phyloP scores from a whole-genome alignment of 2,888 invertebrate species.

The Pinctada fucata region DNA sequence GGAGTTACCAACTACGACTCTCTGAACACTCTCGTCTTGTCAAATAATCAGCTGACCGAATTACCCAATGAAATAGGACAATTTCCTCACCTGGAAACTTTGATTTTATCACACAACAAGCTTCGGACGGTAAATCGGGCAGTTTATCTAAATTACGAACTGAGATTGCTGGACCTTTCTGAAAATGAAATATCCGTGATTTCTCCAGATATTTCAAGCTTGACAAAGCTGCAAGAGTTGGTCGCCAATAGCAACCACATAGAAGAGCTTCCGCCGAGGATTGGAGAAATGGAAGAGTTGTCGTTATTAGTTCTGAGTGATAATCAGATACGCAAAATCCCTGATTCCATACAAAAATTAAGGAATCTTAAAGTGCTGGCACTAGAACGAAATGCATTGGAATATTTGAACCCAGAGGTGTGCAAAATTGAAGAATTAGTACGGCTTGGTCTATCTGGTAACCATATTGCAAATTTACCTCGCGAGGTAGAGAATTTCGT shows the following conservation, averaged over 20 bases:
- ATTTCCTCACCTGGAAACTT: constrained; percentile 60
- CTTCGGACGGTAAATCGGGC: constrained; percentile 56
- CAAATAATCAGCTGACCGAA: constrained; percentile 63
- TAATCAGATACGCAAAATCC: constrained; percentile 64
- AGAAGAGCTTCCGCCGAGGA: constrained; percentile 57
- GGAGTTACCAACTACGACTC: constrained; percentile 53
- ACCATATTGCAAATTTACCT: constrained; percentile 71
- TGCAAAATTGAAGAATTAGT: constrained; percentile 67
- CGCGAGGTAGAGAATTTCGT: constrained; percentile 68
- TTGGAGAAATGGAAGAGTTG: constrained; percentile 61
- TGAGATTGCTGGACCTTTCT: constrained; percentile 66
- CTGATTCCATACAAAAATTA: constrained; percentile 61
- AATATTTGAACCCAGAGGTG: constrained; percentile 66
- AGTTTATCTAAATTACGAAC: constrained; percentile 56
- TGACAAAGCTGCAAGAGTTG: constrained; percentile 60
- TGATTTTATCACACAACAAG: constrained; percentile 63
- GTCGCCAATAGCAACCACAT: constrained; percentile 64
- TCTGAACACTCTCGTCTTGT: constrained; percentile 61
- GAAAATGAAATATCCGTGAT: constrained; percentile 67
- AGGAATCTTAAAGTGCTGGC: constrained; percentile 65
- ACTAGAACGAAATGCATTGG: constrained; percentile 68
- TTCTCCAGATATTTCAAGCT: constrained; percentile 57
- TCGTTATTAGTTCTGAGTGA: constrained; percentile 63
- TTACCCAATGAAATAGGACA: constrained; percentile 63
- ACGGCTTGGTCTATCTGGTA: constrained; percentile 69